These are phyloP conservation scores for Polypterus senegalus DNA, from an alignment of 2,113 vertebrate genomes.

Conservation along the genomic window DNA sequence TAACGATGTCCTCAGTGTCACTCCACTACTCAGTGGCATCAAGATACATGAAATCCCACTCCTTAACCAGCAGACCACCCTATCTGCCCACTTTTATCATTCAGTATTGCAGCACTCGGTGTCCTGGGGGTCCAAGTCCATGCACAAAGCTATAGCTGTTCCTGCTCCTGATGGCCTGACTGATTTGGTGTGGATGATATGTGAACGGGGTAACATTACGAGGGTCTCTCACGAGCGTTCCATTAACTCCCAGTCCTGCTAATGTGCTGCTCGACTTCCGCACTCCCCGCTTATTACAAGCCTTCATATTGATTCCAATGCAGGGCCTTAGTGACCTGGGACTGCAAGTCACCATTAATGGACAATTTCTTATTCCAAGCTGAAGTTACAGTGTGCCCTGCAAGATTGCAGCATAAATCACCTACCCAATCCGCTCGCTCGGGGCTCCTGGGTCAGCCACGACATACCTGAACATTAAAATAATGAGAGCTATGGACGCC, in stretches of 20 bases:
- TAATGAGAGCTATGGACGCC: slow-evolving; percentile 68
- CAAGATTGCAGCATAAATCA: slow-evolving; percentile 69
- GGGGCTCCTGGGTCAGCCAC: slow-evolving; percentile 48
- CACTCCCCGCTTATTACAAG: slow-evolving; percentile 49
- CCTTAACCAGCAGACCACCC: too few relatives aligned
- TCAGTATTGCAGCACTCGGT: too few relatives aligned
- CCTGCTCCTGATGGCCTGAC: too few relatives aligned
- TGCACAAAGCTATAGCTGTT: too few relatives aligned
- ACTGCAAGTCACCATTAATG: slow-evolving; percentile 40
- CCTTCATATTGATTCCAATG: slow-evolving; percentile 47
- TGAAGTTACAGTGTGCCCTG: slow-evolving; percentile 61
- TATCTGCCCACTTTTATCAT: too few relatives aligned
- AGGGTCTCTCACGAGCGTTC: too few relatives aligned
- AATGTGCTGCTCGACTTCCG: slow-evolving; percentile 49
- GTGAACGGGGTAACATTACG: too few relatives aligned
- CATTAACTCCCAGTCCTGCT: slow-evolving; percentile 27
- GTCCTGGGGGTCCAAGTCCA: too few relatives aligned
- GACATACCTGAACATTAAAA: slow-evolving; percentile 63
- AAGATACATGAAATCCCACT: too few relatives aligned
- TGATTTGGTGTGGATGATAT: too few relatives aligned
- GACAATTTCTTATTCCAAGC: slow-evolving; percentile 51
- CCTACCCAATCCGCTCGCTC: slow-evolving; percentile 48
- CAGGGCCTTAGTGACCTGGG: slow-evolving; percentile 44
- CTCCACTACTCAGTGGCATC: too few relatives aligned
- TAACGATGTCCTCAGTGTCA: too few relatives aligned